Percentiles rank a stretch among this genome's conserved stretches.
Conservation (phyloP, 2,113 vertebrate species). For the Eublepharis macularius region DNA sequence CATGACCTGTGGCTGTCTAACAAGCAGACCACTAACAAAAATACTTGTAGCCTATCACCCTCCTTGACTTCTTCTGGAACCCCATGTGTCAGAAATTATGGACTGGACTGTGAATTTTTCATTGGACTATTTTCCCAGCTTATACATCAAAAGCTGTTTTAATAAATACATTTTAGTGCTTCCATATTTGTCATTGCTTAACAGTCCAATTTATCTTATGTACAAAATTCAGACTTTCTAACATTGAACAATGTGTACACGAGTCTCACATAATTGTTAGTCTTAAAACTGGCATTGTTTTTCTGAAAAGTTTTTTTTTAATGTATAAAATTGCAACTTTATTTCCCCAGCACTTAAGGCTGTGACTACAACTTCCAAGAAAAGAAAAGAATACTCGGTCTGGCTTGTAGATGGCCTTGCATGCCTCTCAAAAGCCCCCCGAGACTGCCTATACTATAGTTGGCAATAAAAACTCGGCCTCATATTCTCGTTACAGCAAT, state of each 20-base stretch:
- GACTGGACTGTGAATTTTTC: background rate
- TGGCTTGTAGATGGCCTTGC: background rate
- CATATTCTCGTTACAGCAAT: background rate
- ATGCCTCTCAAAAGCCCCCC: too few relatives aligned
- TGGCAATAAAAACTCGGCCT: background rate
- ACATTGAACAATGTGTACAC: background rate
- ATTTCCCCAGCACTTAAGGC: background rate
- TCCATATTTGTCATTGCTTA: too few relatives aligned
- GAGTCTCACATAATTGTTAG: background rate
- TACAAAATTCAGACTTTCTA: background rate
- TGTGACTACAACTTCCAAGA: background rate
- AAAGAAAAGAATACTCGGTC: background rate
- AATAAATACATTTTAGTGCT: background rate
- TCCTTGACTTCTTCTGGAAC: background rate
- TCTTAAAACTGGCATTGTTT: background rate
- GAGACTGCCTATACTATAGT: background rate
- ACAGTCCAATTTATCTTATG: background rate
- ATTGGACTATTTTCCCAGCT: background rate
- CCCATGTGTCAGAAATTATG: background rate
- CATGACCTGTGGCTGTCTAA: background rate
- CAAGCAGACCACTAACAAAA: background rate
- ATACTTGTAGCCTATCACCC: too few relatives aligned
- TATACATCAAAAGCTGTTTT: background rate
- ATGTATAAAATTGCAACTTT: background rate
- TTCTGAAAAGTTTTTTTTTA: background rate